Evolutionary conservation across 2,113 vertebrate genomes (phyloP).

Genomic region (Gymnocephalus cernua): DNA sequence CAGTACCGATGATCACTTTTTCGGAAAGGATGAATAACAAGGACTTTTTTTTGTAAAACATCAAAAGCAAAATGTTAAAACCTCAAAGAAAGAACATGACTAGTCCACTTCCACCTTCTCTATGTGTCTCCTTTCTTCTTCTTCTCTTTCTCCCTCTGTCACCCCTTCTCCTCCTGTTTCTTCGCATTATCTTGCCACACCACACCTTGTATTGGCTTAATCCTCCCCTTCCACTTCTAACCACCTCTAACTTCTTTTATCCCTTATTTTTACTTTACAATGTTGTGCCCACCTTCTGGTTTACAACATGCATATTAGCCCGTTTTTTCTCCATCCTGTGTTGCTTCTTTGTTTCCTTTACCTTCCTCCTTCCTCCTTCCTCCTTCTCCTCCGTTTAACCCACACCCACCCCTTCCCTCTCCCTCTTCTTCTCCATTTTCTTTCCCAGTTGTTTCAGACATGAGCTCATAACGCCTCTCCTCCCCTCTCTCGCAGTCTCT

Average conservation of each 20-base stretch:
- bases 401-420: neutral
- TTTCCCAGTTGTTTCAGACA: slow-evolving; percentile 55
- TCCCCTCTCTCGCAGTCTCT: slow-evolving; percentile 38
- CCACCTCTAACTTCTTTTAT: too few species aligned
- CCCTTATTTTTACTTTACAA: slow-evolving; percentile 16
- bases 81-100: neutral
- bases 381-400: slow-evolving; percentile 2
- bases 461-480: slow-evolving; percentile 68
- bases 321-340: slow-evolving; percentile 1
- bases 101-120: neutral
- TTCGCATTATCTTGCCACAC: slow-evolving; percentile 24
- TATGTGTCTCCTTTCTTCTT: neutral
- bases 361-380: neutral
- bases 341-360: neutral
- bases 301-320: slow-evolving; percentile 20
- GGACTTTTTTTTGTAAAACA: neutral
- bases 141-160: neutral
- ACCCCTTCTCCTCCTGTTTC: neutral
- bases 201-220: slow-evolving; percentile 14
- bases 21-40: neutral
- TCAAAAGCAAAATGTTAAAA: neutral
- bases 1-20: neutral
- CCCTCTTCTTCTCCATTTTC: slow-evolving; percentile 33
- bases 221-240: slow-evolving; percentile 10
- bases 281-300: slow-evolving; percentile 15